Evolutionary conservation across 2,113 vertebrate genomes (phyloP).

Genomic region (Cynopterus brachyotis): DNA sequence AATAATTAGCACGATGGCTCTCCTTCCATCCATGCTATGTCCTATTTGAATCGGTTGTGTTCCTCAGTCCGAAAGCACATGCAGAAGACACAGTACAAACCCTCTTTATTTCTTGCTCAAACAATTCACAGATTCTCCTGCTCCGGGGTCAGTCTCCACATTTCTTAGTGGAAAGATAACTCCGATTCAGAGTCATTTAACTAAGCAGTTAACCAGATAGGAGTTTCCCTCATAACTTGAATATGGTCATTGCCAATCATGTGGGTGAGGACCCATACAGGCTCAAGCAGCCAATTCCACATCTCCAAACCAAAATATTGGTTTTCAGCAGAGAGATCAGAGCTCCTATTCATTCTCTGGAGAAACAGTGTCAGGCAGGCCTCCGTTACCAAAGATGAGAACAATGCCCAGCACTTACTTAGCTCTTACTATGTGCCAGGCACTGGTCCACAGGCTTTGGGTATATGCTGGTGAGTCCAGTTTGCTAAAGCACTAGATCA

Average conservation of each 20-base stretch:
- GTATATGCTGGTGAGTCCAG: not conserved
- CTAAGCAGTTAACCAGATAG: not conserved
- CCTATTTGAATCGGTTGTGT: not conserved
- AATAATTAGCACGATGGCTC: not conserved
- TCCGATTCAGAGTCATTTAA: conserved; percentile 2
- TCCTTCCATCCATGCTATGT: not conserved
- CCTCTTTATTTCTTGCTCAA: conserved; percentile 38
- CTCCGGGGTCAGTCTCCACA: not conserved
- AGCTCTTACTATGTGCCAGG: not conserved
- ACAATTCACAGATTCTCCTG: not conserved
- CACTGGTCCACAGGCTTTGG: not conserved
- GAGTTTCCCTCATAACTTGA: not conserved
- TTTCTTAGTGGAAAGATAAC: not conserved
- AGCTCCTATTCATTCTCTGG: not conserved
- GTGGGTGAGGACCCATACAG: not conserved
- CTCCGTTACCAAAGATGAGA: not conserved
- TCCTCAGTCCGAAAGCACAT: not conserved
- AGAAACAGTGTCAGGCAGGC: not conserved
- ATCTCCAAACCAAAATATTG: not conserved
- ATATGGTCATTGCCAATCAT: not conserved
- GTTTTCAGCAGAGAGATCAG: not conserved
- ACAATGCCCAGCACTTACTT: not conserved
- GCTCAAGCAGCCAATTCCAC: not conserved
- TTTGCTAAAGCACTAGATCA: not conserved
- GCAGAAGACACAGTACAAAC: not conserved